Evolutionary conservation across 1,140 invertebrate genomes (phyloP).

Genomic region (Drosophila funebris): DNA sequence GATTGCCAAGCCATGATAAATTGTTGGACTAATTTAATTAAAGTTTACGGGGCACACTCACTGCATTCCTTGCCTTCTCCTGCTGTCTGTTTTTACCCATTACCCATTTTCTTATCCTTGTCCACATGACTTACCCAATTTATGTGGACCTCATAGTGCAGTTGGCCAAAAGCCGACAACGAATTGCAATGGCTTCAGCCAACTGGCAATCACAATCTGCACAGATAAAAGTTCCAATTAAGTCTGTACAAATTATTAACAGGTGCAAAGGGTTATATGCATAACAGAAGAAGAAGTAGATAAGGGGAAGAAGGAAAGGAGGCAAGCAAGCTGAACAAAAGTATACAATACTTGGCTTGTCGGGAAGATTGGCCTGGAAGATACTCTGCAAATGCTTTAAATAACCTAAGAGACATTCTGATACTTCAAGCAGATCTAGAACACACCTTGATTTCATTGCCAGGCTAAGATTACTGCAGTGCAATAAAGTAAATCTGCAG

Average conservation of each 20-base stretch:
- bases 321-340: background rate
- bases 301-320: background rate
- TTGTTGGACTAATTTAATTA: constrained; percentile 79
- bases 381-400: too few relatives aligned
- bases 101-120: constrained; percentile 39
- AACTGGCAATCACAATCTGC: constrained; percentile 23
- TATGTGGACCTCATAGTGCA: constrained; percentile 29
- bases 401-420: too few relatives aligned
- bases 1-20: constrained; percentile 78
- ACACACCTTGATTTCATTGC: too few relatives aligned
- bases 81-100: constrained; percentile 14
- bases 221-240: constrained; percentile 50
- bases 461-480: too few relatives aligned
- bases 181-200: background rate
- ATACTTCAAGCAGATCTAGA: too few relatives aligned
- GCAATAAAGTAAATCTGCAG: too few relatives aligned
- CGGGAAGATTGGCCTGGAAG: too few relatives aligned
- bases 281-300: background rate
- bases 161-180: background rate
- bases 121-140: constrained; percentile 51
- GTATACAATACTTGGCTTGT: too few relatives aligned
- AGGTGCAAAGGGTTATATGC: background rate
- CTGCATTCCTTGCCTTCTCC: constrained; percentile 32
- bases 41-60: constrained; percentile 58
- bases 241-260: constrained; percentile 42